Conservation (phyloP, 2,797 vertebrate genomes). For the Pangasius mekongensis region DNA sequence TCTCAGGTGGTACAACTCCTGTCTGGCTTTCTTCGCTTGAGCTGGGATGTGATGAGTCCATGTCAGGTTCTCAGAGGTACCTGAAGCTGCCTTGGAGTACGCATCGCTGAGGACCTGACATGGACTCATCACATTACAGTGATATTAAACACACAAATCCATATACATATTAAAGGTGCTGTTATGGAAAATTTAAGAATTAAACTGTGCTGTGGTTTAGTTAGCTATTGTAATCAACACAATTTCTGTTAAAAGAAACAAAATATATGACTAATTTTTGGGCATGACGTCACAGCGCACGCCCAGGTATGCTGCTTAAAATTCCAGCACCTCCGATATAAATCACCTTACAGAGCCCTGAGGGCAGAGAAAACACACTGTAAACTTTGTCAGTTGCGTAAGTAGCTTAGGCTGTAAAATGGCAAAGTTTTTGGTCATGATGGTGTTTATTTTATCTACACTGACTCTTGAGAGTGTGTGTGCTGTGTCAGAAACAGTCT, state of each 20-base stretch:
- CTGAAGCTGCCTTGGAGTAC: too few species aligned
- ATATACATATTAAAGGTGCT: too few species aligned
- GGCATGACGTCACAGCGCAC: neutral
- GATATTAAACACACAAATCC: too few species aligned
- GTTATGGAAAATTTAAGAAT: too few species aligned
- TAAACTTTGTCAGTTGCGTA: neutral
- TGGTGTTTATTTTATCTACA: neutral
- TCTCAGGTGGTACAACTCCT: too few species aligned
- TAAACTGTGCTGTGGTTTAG: neutral
- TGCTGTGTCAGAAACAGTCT: constrained; percentile 21
- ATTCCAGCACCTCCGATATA: neutral
- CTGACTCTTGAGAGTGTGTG: neutral
- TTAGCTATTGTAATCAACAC: neutral
- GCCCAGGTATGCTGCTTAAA: neutral
- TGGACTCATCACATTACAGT: too few species aligned
- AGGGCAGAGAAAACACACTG: neutral
- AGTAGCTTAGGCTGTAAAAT: neutral
- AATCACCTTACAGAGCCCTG: too few species aligned
- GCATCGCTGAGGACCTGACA: too few species aligned
- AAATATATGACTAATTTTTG: neutral
- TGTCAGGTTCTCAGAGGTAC: too few species aligned
- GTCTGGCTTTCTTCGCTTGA: too few species aligned
- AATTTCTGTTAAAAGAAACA: too few species aligned
- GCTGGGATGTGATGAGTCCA: too few species aligned
- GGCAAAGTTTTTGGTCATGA: neutral